Evolutionary conservation across 2,797 vertebrate species (phyloP).

Genomic region (Thaleichthys pacificus): DNA sequence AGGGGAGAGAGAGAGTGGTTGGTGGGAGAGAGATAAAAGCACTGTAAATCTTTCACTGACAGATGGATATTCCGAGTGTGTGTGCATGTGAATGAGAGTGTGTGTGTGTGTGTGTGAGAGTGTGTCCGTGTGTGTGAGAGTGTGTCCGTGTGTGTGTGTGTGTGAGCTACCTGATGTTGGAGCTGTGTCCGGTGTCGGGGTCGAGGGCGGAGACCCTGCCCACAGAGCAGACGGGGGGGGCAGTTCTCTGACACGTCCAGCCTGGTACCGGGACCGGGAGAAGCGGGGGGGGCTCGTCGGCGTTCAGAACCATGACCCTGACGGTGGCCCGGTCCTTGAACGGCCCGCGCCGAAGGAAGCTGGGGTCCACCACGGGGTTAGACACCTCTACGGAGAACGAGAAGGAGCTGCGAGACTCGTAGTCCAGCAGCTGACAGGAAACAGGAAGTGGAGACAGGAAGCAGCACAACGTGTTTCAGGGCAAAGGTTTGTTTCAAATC

Average conservation of each 20-base stretch:
- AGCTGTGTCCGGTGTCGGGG: slow-evolving; percentile 81
- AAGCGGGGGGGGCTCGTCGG: slow-evolving; percentile 86
- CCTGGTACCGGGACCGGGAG: slow-evolving; percentile 77
- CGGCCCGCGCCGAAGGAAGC: slow-evolving; percentile 82
- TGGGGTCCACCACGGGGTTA: slow-evolving; percentile 82
- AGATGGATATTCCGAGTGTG: no score
- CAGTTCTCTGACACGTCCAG: slow-evolving; percentile 85
- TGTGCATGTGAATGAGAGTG: not conserved
- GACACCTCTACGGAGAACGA: slow-evolving; percentile 84
- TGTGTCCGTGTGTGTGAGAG: not conserved
- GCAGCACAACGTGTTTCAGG: not conserved
- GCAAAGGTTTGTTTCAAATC: not conserved
- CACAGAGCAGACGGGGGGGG: slow-evolving; percentile 75
- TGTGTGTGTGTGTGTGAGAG: not conserved
- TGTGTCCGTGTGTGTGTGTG: not conserved
- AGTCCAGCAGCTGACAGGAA: slow-evolving; percentile 78
- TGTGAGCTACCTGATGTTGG: slow-evolving; percentile 77
- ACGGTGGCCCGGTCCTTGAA: slow-evolving; percentile 88
- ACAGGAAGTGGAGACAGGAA: not conserved
- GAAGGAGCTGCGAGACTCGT: slow-evolving; percentile 80
- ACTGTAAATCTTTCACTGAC: no score
- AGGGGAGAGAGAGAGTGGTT: not conserved
- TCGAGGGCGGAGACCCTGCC: slow-evolving; percentile 80
- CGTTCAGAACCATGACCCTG: slow-evolving; percentile 82
- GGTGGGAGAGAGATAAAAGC: not conserved